These are phyloP conservation scores for Drosophila ustulata DNA, from an alignment of 2,888 invertebrate species.

Conservation along the genomic window DNA sequence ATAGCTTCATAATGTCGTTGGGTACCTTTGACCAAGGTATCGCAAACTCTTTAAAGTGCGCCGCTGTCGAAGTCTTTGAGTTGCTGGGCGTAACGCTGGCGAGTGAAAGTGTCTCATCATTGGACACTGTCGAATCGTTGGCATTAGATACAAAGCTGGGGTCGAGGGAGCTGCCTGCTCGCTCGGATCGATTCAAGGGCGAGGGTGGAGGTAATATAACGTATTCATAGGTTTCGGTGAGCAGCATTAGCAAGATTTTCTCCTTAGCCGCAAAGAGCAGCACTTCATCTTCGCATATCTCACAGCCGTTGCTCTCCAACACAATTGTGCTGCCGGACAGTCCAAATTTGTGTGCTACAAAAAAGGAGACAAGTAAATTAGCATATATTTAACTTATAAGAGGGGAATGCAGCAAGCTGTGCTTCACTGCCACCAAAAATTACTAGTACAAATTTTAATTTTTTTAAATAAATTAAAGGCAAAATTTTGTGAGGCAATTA, in stretches of 20 bases:
- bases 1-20: slow-evolving; percentile 69
- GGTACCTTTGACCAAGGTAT: slow-evolving; percentile 76
- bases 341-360: slow-evolving; percentile 70
- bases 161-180: slow-evolving; percentile 74
- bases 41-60: slow-evolving; percentile 68
- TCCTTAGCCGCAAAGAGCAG: slow-evolving; percentile 74
- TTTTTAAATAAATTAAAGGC: neutral
- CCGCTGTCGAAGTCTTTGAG: slow-evolving; percentile 58
- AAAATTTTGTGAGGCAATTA: neutral
- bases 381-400: neutral
- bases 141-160: slow-evolving; percentile 77
- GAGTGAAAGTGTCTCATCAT: slow-evolving; percentile 68
- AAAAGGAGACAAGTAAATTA: neutral
- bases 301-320: slow-evolving; percentile 72
- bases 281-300: slow-evolving; percentile 73
- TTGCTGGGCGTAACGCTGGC: slow-evolving; percentile 72
- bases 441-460: neutral
- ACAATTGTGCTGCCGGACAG: slow-evolving; percentile 64
- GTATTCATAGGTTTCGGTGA: slow-evolving; percentile 68
- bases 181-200: slow-evolving; percentile 71
- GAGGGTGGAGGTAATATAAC: slow-evolving; percentile 75
- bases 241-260: slow-evolving; percentile 67
- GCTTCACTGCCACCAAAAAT: too few species aligned
- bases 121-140: slow-evolving; percentile 71
- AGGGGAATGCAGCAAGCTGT: too few species aligned